Conservation (phyloP, 2,113 vertebrate species). For the Pseudorasbora parva region DNA sequence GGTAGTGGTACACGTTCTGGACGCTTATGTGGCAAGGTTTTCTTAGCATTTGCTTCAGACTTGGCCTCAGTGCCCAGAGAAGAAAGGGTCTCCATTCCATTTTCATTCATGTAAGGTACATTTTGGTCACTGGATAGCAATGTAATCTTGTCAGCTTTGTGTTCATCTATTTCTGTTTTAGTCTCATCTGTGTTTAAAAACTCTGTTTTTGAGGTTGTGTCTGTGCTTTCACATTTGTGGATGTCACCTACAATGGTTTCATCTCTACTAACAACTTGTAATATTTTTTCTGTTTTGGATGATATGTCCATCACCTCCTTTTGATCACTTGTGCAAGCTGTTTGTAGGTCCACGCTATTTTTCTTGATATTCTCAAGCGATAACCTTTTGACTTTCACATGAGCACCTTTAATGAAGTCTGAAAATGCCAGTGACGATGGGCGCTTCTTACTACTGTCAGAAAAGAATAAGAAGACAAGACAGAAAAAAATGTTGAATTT, state of each 20-base stretch:
- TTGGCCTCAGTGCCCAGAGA: slow-evolving; percentile 2
- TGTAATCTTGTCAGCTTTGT: slow-evolving; percentile 7
- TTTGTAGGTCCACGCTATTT: neutral
- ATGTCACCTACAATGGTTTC: neutral
- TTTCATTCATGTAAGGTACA: neutral
- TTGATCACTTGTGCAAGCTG: slow-evolving; percentile 10
- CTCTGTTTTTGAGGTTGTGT: neutral
- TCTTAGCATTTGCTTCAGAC: slow-evolving; percentile 45
- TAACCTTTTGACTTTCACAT: slow-evolving; percentile 53
- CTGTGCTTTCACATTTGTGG: slow-evolving; percentile 11
- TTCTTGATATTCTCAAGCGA: slow-evolving; percentile 38
- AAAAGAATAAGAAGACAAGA: slow-evolving; percentile 2
- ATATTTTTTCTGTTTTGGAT: slow-evolving; percentile 27
- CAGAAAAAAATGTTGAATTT: neutral
- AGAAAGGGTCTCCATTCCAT: slow-evolving; percentile 1
- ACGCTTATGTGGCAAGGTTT: slow-evolving; percentile 59
- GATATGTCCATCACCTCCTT: neutral
- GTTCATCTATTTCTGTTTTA: slow-evolving; percentile 13
- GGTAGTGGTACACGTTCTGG: slow-evolving; percentile 69
- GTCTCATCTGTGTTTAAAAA: neutral
- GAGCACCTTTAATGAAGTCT: slow-evolving; percentile 54
- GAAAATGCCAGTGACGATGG: slow-evolving; percentile 50
- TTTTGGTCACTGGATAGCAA: slow-evolving; percentile 33
- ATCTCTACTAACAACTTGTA: slow-evolving; percentile 5
- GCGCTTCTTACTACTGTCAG: slow-evolving; percentile 45